phyloP scores from a whole-genome alignment of 2,113 vertebrate genomes.

The Alethe diademata region DNA sequence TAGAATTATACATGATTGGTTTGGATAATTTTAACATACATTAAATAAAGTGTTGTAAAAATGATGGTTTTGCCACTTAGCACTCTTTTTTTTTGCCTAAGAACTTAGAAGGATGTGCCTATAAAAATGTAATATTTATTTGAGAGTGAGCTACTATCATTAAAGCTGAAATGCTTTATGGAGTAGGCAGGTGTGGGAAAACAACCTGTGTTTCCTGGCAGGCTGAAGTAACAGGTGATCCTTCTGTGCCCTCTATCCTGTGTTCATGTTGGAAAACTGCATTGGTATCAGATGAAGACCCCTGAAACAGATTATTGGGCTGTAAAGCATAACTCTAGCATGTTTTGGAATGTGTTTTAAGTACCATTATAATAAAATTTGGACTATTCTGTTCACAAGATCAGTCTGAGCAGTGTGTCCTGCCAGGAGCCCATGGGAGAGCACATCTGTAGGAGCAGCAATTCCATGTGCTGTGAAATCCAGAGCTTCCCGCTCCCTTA shows the following conservation, averaged over 20 bases:
- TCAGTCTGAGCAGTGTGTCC: background rate
- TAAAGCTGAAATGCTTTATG: background rate
- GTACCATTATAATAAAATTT: background rate
- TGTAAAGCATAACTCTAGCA: background rate
- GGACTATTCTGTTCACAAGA: background rate
- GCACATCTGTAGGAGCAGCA: background rate
- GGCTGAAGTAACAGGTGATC: background rate
- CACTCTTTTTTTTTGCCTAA: background rate
- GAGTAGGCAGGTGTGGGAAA: background rate
- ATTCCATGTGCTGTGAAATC: background rate
- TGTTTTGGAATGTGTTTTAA: background rate
- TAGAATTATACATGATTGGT: background rate
- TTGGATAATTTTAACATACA: background rate
- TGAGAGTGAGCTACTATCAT: background rate
- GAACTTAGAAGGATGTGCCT: background rate
- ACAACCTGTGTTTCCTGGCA: background rate
- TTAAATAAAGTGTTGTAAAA: background rate
- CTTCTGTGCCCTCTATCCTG: background rate
- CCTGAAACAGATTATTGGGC: background rate
- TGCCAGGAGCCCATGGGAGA: background rate
- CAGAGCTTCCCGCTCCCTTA: accelerated
- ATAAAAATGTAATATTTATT: background rate
- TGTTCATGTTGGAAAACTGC: background rate
- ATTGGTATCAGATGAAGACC: background rate
- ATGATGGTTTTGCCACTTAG: background rate